Evolutionary conservation across 2,113 vertebrate genomes (phyloP).

Genomic region (Pterocles orientalis): DNA sequence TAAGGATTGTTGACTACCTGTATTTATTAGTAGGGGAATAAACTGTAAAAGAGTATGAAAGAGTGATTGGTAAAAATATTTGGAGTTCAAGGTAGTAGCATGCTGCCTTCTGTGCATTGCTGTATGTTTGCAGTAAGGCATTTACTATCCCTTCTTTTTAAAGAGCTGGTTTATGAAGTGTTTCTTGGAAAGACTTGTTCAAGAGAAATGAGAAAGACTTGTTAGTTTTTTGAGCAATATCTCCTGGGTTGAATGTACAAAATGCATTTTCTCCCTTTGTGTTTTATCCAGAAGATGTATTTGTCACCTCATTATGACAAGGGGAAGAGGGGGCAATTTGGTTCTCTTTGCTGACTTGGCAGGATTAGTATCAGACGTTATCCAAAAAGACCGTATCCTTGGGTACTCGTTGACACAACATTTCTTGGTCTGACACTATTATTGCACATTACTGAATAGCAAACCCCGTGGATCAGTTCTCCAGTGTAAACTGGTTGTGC

Average conservation of each 20-base stretch:
- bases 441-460: rapidly evolving
- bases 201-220: slow-evolving; percentile 13
- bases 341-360: background rate
- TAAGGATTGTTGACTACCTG: background rate
- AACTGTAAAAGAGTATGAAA: background rate
- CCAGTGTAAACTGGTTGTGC: background rate
- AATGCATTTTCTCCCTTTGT: background rate
- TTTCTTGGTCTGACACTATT: background rate
- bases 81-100: background rate
- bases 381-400: background rate
- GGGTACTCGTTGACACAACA: background rate
- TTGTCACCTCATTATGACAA: background rate
- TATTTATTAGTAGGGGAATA: slow-evolving; percentile 2
- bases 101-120: background rate
- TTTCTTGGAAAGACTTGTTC: slow-evolving; percentile 38
- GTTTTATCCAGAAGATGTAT: background rate
- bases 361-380: background rate
- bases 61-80: background rate
- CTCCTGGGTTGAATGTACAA: background rate
- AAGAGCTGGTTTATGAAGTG: slow-evolving; percentile 58
- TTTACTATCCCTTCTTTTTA: slow-evolving; percentile 30
- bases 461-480: background rate
- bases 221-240: background rate
- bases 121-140: background rate
- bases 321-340: background rate